Base-by-base conservation (phyloP, 2,888 invertebrate genomes). In the Mesoligia furuncula region DNA sequence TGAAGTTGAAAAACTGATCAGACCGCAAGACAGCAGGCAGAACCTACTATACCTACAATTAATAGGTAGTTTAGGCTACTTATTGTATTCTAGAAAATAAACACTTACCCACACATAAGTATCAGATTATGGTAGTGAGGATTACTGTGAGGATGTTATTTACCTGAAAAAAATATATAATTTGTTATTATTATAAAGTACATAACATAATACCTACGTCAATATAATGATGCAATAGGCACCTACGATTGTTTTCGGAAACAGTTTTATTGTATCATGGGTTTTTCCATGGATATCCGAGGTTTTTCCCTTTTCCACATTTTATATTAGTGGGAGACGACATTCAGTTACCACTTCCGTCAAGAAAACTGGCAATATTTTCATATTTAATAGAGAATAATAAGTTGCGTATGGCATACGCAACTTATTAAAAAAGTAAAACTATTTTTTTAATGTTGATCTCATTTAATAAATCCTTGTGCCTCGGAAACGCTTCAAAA, bases 81-180 rank as follows among this genome's bases (percentile, higher is more conserved):
- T 74, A 48, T 48, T n/a, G 6, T 27, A 57, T 17, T 48, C 15
- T 27, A 39, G n/a, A 9, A 51, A 72, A 59, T 39, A 45, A 57
- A 31, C 8, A 83, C 79, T 70, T 54, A 80, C 83, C 45, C 8
- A 69, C 45, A 9, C 15, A 4, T 31, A 45, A 39, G 8, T 54
- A 61, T 15, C 17, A 42, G 48, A 13, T 70, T 51, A n/a, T 17
- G 27, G 2, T 61, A 27, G 24, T n/a, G 11, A 69, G n/a, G 15
- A 48, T 65, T 17, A 75, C 27, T 31, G 39, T 64, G n/a, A 48
- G 27, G 51, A 64, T 66, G 51, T 54, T 72, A 45, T 71, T 84
- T 85, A 86, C 84, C 84, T 85, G 85, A 51, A 85, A 85, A 77
- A 71, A 78, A 76, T 65, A 74, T 31, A 59, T 54, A 31, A 0